Conservation (phyloP, 2,888 invertebrate genomes). For the Selenia dentaria region DNA sequence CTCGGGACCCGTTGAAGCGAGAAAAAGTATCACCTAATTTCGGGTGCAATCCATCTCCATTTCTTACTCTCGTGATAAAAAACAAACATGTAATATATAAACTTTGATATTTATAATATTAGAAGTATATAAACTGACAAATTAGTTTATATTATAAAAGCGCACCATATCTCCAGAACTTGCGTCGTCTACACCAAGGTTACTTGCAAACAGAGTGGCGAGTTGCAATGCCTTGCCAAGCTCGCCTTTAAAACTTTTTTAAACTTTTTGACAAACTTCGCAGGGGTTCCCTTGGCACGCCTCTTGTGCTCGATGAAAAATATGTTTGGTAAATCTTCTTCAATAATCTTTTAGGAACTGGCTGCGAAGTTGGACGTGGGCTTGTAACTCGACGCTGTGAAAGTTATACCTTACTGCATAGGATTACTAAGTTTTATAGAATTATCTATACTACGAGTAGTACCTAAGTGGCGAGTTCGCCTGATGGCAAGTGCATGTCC, state of each 20-base stretch:
- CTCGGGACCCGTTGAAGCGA: too few relatives aligned
- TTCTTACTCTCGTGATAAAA: too few relatives aligned
- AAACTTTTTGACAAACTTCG: slow-evolving; percentile 51
- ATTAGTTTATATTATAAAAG: too few relatives aligned
- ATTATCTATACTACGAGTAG: too few relatives aligned
- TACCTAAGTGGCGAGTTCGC: too few relatives aligned
- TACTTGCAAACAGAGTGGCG: slow-evolving; percentile 17
- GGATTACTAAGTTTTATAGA: too few relatives aligned
- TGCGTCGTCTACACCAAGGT: not conserved
- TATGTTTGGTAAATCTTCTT: slow-evolving; percentile 31
- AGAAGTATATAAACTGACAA: too few relatives aligned
- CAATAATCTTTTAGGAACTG: slow-evolving; percentile 12
- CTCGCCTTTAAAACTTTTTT: slow-evolving; percentile 39
- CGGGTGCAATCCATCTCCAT: too few relatives aligned
- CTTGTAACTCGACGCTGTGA: not conserved
- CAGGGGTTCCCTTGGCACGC: slow-evolving; percentile 38
- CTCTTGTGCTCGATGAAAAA: slow-evolving; percentile 33
- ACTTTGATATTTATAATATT: too few relatives aligned
- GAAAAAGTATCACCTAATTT: too few relatives aligned
- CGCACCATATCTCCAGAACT: not conserved
- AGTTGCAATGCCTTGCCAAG: slow-evolving; percentile 19
- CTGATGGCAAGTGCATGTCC: too few relatives aligned
- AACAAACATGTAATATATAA: too few relatives aligned
- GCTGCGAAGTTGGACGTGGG: slow-evolving; percentile 19
- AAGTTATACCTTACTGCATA: not conserved